phyloP scores from a whole-genome alignment of 1,140 invertebrate species.

The Drosophila subpulchrella region DNA sequence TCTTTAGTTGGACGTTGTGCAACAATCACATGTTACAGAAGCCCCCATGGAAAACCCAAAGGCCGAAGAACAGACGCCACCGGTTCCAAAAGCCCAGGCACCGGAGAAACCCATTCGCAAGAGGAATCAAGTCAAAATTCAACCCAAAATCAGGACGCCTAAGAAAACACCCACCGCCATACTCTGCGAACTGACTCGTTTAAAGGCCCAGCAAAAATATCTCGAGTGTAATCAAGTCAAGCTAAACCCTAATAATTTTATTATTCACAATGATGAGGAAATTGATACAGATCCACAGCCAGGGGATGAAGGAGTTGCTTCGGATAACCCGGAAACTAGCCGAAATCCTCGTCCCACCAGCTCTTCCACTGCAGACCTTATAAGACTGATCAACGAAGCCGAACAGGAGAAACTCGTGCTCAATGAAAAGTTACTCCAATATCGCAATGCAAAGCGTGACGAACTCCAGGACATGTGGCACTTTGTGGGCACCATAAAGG shows the following conservation, averaged over 20 bases:
- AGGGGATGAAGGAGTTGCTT: not conserved
- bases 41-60: conserved; percentile 27
- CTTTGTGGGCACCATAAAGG: conserved; percentile 57
- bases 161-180: conserved; percentile 63
- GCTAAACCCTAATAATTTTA: conserved; percentile 63
- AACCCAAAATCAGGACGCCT: not conserved
- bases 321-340: not conserved
- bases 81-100: conserved; percentile 17
- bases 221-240: conserved; percentile 81
- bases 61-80: conserved; percentile 7
- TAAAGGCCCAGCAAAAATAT: conserved; percentile 83
- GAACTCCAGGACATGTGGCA: conserved; percentile 73
- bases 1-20: conserved; percentile 54
- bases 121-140: conserved; percentile 16
- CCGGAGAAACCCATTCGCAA: conserved; percentile 51
- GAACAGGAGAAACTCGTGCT: conserved; percentile 56
- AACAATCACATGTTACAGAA: conserved; percentile 63
- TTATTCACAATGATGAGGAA: conserved; percentile 15
- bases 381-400: conserved; percentile 62
- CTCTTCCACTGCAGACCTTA: conserved; percentile 34
- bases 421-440: conserved; percentile 39
- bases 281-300: not conserved
- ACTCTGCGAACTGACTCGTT: conserved; percentile 74
- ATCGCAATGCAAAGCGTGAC: conserved; percentile 43
- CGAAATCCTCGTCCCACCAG: conserved; percentile 28